Evolutionary conservation across 1,140 invertebrate genomes (phyloP).

Genomic region (Sipha flava): DNA sequence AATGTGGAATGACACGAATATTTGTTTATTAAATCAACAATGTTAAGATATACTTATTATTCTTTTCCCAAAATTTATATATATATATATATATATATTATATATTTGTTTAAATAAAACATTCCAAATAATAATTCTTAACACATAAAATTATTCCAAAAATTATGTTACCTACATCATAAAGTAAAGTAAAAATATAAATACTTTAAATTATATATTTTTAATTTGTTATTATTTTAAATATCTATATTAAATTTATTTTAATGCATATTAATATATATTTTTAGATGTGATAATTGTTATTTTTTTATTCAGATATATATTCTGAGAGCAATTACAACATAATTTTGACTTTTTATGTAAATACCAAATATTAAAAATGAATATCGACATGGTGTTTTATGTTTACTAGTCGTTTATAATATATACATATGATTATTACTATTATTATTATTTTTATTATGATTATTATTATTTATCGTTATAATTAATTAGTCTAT

Average conservation of each 20-base stretch:
- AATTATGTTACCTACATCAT: neutral
- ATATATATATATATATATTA: neutral
- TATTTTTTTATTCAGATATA: neutral
- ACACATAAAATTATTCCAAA: neutral
- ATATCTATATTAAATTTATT: neutral
- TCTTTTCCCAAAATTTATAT: no score
- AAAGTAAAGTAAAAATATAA: neutral
- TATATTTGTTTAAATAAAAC: neutral
- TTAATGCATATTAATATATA: neutral
- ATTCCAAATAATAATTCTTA: conserved; percentile 23
- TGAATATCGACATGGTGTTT: neutral
- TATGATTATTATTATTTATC: neutral
- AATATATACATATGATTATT: neutral
- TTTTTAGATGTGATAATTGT: conserved; percentile 23
- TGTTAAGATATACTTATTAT: no score
- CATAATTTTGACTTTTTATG: neutral
- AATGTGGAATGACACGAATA: no score
- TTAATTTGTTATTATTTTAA: conserved; percentile 13
- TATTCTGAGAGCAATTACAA: neutral
- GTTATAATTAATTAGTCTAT: neutral
- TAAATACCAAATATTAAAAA: neutral
- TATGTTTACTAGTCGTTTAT: conserved; percentile 16
- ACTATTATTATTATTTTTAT: conserved; percentile 38
- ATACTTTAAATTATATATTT: neutral
- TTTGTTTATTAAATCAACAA: no score